phyloP scores from a whole-genome alignment of 2,888 invertebrate genomes.

The Anoplius nigerrimus region DNA sequence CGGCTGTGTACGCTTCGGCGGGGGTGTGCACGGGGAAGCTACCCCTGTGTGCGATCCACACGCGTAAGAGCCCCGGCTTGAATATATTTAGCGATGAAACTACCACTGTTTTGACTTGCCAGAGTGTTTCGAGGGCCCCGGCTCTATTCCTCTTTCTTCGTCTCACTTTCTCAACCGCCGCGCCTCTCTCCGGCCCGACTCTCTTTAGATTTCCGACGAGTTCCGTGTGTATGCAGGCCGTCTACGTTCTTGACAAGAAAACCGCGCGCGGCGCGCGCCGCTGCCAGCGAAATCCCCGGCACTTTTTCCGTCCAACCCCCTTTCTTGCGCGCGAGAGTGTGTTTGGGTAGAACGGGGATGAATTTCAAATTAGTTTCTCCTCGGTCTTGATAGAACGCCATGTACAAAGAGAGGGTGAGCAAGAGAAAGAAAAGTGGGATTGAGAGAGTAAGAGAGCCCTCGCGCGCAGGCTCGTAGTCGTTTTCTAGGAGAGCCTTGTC shows the following conservation, averaged over 20 bases:
- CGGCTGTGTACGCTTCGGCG: background rate
- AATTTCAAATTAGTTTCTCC: too few relatives aligned
- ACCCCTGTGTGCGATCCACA: constrained; percentile 4
- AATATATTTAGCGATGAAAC: constrained; percentile 57
- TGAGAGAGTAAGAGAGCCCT: too few relatives aligned
- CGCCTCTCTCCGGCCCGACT: constrained; percentile 17
- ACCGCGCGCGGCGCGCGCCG: background rate
- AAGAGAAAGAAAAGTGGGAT: too few relatives aligned
- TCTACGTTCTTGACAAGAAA: background rate
- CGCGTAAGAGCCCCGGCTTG: constrained; percentile 29
- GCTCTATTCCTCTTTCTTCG: constrained; percentile 21
- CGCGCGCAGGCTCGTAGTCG: too few relatives aligned
- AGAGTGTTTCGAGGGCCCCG: constrained; percentile 39
- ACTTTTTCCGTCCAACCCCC: background rate
- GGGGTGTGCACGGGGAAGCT: constrained; percentile 38
- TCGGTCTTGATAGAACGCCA: too few relatives aligned
- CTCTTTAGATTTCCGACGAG: background rate
- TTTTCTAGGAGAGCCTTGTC: too few relatives aligned
- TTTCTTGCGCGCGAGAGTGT: background rate
- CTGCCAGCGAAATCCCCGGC: background rate
- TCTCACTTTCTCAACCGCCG: constrained; percentile 6
- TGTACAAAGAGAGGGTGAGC: too few relatives aligned
- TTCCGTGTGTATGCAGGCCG: constrained; percentile 5
- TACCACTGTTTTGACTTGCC: constrained; percentile 56
- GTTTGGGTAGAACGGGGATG: too few relatives aligned